Percentiles rank a stretch among this genome's conserved stretches.
These are phyloP conservation scores for Temnothorax ravouxi DNA, from an alignment of 2,888 invertebrate genomes.

Conservation along the genomic window DNA sequence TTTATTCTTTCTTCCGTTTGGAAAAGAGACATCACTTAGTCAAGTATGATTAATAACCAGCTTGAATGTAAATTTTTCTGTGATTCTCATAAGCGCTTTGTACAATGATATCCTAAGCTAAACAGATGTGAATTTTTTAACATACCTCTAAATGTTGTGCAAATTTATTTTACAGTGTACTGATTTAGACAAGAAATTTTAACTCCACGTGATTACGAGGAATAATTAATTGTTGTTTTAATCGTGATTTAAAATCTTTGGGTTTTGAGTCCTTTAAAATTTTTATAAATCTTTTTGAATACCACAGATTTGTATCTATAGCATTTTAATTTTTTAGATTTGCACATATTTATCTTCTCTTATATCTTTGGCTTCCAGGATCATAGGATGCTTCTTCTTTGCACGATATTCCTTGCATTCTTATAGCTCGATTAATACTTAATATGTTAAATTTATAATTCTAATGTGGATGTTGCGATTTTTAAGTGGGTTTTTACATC, in stretches of 20 bases:
- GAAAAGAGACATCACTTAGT: constrained; percentile 11
- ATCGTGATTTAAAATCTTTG: neutral
- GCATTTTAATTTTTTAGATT: constrained; percentile 21
- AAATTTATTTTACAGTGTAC: constrained; percentile 23
- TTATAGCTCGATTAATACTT: constrained; percentile 1
- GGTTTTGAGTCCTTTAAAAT: neutral
- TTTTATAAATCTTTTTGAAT: constrained; percentile 4
- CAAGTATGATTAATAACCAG: constrained; percentile 16
- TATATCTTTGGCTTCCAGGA: constrained; percentile 35
- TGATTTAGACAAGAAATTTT: constrained; percentile 6
- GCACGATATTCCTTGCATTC: constrained; percentile 16
- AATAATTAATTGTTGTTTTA: constrained; percentile 13
- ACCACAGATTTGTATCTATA: neutral
- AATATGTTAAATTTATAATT: constrained; percentile 3
- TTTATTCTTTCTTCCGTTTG: neutral
- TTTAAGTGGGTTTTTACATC: no score
- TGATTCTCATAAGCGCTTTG: constrained; percentile 17
- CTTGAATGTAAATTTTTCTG: constrained; percentile 31
- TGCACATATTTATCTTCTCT: constrained; percentile 32
- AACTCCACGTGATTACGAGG: constrained; percentile 11
- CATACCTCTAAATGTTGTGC: neutral
- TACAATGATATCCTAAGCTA: constrained; percentile 21
- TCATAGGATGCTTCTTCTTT: constrained; percentile 8
- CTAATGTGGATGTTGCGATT: neutral
- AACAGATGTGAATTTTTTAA: constrained; percentile 41